phyloP scores from a whole-genome alignment of 2,888 invertebrate genomes.

The Aelia acuminata region DNA sequence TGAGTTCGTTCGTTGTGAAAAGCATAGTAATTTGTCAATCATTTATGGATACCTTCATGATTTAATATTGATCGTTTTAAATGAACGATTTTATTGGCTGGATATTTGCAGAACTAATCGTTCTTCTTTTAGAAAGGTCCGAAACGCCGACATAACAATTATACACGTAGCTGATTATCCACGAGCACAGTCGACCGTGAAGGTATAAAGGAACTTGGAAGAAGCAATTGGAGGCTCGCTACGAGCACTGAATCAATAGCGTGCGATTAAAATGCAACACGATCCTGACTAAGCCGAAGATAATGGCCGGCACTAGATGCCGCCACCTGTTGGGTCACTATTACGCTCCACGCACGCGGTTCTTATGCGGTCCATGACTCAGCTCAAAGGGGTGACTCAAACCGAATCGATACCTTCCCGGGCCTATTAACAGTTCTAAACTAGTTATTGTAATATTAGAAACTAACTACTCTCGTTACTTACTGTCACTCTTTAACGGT shows the following conservation, averaged over 20 bases:
- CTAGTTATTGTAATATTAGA: neutral
- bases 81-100: neutral
- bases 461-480: neutral
- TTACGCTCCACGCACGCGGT: conserved; percentile 20
- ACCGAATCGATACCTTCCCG: neutral
- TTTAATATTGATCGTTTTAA: neutral
- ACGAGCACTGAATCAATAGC: neutral
- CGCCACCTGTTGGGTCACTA: conserved; percentile 46
- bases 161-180: neutral
- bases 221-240: neutral
- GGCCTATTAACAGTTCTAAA: neutral
- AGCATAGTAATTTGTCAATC: no score
- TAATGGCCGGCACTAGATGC: conserved; percentile 15
- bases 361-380: neutral
- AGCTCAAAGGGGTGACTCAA: conserved; percentile 36
- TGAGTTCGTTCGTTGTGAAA: no score
- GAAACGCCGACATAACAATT: neutral
- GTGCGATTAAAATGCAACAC: conserved; percentile 37
- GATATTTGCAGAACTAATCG: neutral
- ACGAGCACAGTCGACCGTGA: neutral
- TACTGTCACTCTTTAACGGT: neutral
- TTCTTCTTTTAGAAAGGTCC: neutral
- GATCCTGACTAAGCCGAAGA: conserved; percentile 7
- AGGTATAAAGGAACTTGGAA: neutral
- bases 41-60: neutral